Evolutionary conservation across 2,797 vertebrate species (phyloP), one percentile per base, ranked within the genome.

Genomic region (Sebastes dallii): DNA sequence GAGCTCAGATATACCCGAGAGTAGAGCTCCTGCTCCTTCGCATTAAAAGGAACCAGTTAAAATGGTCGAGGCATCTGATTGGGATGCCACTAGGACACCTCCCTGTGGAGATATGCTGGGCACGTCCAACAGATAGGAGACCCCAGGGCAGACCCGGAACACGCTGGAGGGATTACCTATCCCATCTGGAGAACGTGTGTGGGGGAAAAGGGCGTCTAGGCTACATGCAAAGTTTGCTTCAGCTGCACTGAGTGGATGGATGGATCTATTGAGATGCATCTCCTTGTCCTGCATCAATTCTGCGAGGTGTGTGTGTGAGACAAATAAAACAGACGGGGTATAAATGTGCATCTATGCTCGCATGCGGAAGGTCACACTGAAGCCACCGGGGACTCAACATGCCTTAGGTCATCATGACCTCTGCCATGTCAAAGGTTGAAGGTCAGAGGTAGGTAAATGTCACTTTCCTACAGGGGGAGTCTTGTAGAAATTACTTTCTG

Each of bases 131-230:
- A 56, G 52, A 76, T 78, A 65, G 68, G 30, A 86, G 81, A 78
- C 80, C 79, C 54, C 1, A 3, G 76, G 69, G 77, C 29, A 29
- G 65, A 78, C 66, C 58, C 39, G 59, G 54, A 83, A 82, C 73
- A 77, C 58, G 65, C 67, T 73, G 61, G 61, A 59, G 46, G 83
- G 77, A 87, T 86, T 84, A 87, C 77, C 56, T 72, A 77, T 68
- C 42, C 78, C 61, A 82, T 86, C 66, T 86, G 20, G 39, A 82
- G 72, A 65, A 81, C 1, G 14, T 30, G 66, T 66, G 30, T 29
- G n/a, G 34, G 50, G 46, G 8, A 50, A 84, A 75, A 74, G 64
- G 78, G 22, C 66, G 61, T 52, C 5, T 14, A 66, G 32, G 27
- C 25, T 77, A 46, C 54, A 42, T 61, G 58, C 11, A 70, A 22